Evolutionary conservation across 1,140 invertebrate species (phyloP), one percentile per base, ranked within the genome.

Genomic region (Trichonephila clavipes): DNA sequence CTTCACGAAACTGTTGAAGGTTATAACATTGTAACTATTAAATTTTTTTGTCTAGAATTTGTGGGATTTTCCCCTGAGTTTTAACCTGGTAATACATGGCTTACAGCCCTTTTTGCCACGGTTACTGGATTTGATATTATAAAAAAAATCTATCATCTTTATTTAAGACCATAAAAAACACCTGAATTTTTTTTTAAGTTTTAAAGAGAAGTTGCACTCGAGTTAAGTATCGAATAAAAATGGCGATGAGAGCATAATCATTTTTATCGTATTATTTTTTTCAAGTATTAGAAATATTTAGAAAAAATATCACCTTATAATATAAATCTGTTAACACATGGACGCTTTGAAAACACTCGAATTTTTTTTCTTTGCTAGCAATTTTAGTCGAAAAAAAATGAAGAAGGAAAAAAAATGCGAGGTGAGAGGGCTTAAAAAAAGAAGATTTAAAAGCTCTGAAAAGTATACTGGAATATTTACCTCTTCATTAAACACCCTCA

Each of bases 391-490:
- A 62, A 24, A 66, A 66, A 66, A 58, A 83, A 10, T 14, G 24
- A 87, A 34, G 19, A 19, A 51, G 2, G 12, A 14, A 88, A 10
- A 88, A 40, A 72, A 72, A 66, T 16, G 21, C 14, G 21, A 51
- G 40, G n/a, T 81, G 18, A 90, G 62, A 89, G 51, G 12, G 69
- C 19, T 10, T 19, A 10, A 77, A 16, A 40, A 77, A 77, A 34
- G 34, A 28, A 77, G 28, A 34, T 28, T 77, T 77, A 77, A 77
- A 81, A 90, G 51, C 51, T 18, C 72, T 44, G 28, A 81, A 59
- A 81, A 69, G 69, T 72, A 12, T 51, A 59, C 69, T 44, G 61
- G 88, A 81, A 90, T 82, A 90, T 90, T 90, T 90, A 90, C 88
- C 62, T 18, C 58, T 44, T 90, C 88, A 81, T 90, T 90, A 90